A percentile compares a stretch with the other conserved stretches of the same genome.
Evolutionary conservation across 2,113 vertebrate genomes (phyloP).

Genomic region (Carassius gibelio): DNA sequence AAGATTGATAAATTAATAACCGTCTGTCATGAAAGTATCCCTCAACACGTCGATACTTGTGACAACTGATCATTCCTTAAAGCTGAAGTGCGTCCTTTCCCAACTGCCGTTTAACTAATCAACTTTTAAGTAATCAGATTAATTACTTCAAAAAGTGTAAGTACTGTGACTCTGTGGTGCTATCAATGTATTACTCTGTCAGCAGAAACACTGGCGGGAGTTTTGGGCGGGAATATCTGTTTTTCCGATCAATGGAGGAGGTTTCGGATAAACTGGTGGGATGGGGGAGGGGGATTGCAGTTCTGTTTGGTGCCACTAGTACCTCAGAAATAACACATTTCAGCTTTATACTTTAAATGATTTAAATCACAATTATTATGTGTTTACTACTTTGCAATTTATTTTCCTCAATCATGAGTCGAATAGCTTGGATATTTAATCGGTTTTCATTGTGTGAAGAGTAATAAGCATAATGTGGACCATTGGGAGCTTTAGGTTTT

Average conservation of each 20-base stretch:
- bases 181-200: background rate
- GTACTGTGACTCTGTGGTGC: background rate
- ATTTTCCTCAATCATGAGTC: background rate
- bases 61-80: slow-evolving; percentile 6
- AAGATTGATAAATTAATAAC: background rate
- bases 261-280: background rate
- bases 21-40: background rate
- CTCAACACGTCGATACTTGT: background rate
- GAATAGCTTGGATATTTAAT: background rate
- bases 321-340: background rate
- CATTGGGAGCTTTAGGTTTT: slow-evolving; percentile 39
- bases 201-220: background rate
- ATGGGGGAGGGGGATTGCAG: background rate
- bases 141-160: background rate
- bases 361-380: background rate
- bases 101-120: background rate
- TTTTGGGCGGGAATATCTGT: background rate
- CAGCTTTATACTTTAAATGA: background rate
- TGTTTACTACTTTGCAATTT: background rate
- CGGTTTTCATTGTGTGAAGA: background rate
- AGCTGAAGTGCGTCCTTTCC: background rate
- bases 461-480: slow-evolving; percentile 33
- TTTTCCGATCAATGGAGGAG: background rate
- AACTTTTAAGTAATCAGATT: background rate
- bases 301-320: background rate